Percentiles rank a stretch among this genome's conserved stretches.
Conservation (phyloP, 2,113 vertebrate species). For the Petrocephalus microphthalmus region DNA sequence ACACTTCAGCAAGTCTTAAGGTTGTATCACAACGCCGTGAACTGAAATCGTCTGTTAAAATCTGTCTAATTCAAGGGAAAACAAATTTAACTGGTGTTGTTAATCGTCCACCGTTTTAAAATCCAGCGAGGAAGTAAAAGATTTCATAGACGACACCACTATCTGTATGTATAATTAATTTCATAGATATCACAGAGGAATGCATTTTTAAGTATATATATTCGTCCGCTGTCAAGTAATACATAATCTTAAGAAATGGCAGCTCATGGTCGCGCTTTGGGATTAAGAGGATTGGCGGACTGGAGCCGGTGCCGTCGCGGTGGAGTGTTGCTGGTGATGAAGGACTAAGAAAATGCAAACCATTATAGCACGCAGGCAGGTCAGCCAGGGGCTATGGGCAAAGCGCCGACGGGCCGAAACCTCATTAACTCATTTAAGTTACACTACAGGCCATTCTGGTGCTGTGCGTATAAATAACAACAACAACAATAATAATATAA, state of each 20-base stretch:
- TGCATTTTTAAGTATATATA: not conserved
- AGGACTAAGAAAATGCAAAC: not conserved
- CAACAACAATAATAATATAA: not conserved
- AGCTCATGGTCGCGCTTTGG: not conserved
- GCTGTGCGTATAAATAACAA: not conserved
- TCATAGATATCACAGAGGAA: not conserved
- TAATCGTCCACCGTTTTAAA: not conserved
- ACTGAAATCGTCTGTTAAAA: not conserved
- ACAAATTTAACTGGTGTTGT: not conserved
- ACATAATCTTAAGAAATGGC: not conserved
- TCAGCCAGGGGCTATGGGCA: not conserved
- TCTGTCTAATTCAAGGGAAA: not conserved
- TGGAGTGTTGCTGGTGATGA: constrained; percentile 7
- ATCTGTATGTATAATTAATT: not conserved
- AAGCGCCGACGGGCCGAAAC: not conserved
- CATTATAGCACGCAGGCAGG: not conserved
- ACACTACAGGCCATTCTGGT: not conserved
- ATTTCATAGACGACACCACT: not conserved
- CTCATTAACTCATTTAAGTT: not conserved
- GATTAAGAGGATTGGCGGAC: not conserved
- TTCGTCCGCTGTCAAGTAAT: not conserved
- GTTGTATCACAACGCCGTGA: not conserved
- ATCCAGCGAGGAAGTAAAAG: not conserved
- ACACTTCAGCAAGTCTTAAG: not conserved
- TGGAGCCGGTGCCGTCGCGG: not conserved